Conservation (phyloP, 2,888 invertebrate genomes). For the Eupithecia subfuscata region DNA sequence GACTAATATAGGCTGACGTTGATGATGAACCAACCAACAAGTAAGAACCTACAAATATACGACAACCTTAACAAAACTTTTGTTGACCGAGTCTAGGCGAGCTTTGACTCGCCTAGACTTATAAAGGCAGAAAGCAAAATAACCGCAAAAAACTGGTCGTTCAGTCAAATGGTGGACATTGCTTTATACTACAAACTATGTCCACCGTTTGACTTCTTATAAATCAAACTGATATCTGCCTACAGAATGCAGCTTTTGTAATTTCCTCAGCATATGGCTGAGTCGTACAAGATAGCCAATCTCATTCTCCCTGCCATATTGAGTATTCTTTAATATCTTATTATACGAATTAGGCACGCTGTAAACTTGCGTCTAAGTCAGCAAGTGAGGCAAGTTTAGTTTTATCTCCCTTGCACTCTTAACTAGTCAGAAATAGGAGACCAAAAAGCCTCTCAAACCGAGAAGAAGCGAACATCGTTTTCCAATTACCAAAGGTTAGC, state of each 20-base stretch:
- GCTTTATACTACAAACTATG: too few species aligned
- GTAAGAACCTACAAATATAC: too few species aligned
- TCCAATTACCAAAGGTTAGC: conserved; percentile 25
- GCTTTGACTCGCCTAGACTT: too few species aligned
- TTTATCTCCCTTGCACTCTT: not conserved
- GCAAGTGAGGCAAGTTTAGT: too few species aligned
- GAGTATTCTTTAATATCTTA: not conserved
- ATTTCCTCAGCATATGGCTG: not conserved
- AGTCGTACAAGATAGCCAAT: conserved; percentile 4
- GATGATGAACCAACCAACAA: too few species aligned
- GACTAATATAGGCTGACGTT: too few species aligned
- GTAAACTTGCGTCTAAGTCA: not conserved
- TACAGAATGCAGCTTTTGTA: not conserved
- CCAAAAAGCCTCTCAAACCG: not conserved
- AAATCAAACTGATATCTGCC: not conserved
- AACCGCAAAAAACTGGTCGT: not conserved
- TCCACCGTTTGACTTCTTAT: too few species aligned
- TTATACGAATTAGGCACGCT: not conserved
- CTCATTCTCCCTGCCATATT: not conserved
- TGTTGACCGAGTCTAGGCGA: too few species aligned
- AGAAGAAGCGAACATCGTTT: conserved; percentile 23
- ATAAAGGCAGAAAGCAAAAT: too few species aligned
- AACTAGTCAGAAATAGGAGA: not conserved
- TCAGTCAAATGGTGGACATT: not conserved
- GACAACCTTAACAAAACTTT: too few species aligned